Conservation (phyloP, 2,888 invertebrate genomes). For the Alloplasta piceator region DNA sequence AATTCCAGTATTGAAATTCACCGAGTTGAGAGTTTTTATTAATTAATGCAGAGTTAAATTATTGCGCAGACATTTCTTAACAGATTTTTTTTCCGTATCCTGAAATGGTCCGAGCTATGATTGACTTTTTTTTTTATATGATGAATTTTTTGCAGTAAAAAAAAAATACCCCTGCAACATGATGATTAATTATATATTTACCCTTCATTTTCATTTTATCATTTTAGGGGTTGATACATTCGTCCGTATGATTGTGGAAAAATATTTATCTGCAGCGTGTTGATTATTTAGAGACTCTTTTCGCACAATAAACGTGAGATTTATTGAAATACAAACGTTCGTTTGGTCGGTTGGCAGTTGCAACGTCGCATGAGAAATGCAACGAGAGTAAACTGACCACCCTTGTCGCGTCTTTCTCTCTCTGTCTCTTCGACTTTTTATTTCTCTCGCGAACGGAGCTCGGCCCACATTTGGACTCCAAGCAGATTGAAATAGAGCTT, state of each 20-base stretch:
- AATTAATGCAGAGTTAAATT: no score
- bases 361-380: conserved; percentile 50
- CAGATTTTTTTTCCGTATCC: no score
- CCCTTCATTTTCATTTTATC: no score
- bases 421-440: background rate
- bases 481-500: conserved; percentile 63
- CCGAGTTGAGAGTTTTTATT: no score
- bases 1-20: no score
- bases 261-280: conserved; percentile 16
- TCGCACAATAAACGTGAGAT: conserved; percentile 14
- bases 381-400: conserved; percentile 43
- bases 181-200: no score
- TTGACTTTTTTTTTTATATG: no score
- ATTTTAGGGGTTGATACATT: no score
- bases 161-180: no score
- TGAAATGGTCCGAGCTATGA: no score
- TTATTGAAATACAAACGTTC: conserved; percentile 30
- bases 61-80: no score
- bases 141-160: no score
- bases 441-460: conserved; percentile 39
- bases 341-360: conserved; percentile 54
- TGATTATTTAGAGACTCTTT: background rate
- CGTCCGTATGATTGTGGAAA: background rate
- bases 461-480: conserved; percentile 62
- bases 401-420: background rate